phyloP scores from a whole-genome alignment of 2,113 vertebrate genomes.

The Brachyhypopomus occidentalis region DNA sequence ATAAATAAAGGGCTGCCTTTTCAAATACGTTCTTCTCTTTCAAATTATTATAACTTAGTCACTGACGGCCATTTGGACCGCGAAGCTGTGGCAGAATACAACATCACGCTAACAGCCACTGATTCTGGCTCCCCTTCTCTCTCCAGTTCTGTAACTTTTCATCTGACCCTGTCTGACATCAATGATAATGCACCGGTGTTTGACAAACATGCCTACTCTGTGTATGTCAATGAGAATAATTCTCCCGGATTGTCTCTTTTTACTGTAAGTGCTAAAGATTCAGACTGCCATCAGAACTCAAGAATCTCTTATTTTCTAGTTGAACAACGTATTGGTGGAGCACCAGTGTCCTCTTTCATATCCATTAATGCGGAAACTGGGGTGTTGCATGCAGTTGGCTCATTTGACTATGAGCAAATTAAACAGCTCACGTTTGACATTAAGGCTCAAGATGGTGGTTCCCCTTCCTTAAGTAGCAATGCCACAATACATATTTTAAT shows the following conservation, averaged over 20 bases:
- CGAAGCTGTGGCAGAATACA: conserved; percentile 52
- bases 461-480: conserved; percentile 65
- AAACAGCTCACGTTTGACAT: conserved; percentile 63
- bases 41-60: conserved; percentile 63
- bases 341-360: conserved; percentile 65
- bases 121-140: conserved; percentile 62
- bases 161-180: conserved; percentile 66
- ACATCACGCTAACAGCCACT: conserved; percentile 52
- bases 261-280: conserved; percentile 62
- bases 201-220: conserved; percentile 61
- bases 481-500: conserved; percentile 55
- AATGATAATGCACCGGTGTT: conserved; percentile 73
- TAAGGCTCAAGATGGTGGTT: conserved; percentile 69
- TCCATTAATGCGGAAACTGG: conserved; percentile 69
- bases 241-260: conserved; percentile 61
- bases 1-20: conserved; percentile 51
- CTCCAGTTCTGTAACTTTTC: conserved; percentile 64
- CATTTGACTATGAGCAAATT: conserved; percentile 72
- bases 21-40: conserved; percentile 60
- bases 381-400: conserved; percentile 65
- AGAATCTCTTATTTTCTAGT: conserved; percentile 68
- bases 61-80: conserved; percentile 56
- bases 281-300: conserved; percentile 68
- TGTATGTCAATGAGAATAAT: conserved; percentile 69
- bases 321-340: conserved; percentile 60